A percentile compares a stretch with the other conserved stretches of the same genome.
These are phyloP conservation scores for Cephus runcator DNA, from an alignment of 2,888 invertebrate genomes.

Conservation along the genomic window DNA sequence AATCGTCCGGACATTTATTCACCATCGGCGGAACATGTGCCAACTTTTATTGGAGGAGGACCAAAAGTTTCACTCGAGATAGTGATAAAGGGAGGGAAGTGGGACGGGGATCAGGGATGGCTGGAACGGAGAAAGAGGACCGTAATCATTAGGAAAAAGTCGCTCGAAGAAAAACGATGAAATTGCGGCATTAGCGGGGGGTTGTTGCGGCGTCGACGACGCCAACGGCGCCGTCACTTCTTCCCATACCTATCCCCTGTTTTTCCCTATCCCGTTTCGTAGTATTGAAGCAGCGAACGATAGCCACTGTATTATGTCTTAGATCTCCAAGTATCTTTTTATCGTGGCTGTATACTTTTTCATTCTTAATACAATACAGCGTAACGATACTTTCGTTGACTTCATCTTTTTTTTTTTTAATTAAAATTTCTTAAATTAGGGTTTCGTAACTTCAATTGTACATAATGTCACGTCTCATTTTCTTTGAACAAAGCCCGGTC, in stretches of 20 bases:
- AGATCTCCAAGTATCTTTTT: no score
- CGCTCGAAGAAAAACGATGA: constrained; percentile 44
- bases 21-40: constrained; percentile 51
- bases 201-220: constrained; percentile 32
- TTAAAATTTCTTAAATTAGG: no score
- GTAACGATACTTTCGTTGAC: no score
- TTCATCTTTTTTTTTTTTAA: no score
- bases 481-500: no score
- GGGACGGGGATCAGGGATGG: constrained; percentile 3
- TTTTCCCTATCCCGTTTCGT: neutral
- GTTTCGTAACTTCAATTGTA: no score
- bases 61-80: constrained; percentile 50
- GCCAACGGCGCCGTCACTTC: constrained; percentile 16
- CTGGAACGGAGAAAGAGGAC: constrained; percentile 18
- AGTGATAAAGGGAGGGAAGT: constrained; percentile 10
- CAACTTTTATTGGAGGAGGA: constrained; percentile 58
- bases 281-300: no score
- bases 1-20: constrained; percentile 58
- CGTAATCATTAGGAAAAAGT: constrained; percentile 53
- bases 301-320: no score
- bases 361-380: no score
- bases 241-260: constrained; percentile 23
- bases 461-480: no score
- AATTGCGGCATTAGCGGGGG: constrained; percentile 56
- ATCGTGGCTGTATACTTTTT: no score